These are phyloP conservation scores for Thelaira solivaga DNA, from an alignment of 2,888 invertebrate genomes.

Conservation along the genomic window DNA sequence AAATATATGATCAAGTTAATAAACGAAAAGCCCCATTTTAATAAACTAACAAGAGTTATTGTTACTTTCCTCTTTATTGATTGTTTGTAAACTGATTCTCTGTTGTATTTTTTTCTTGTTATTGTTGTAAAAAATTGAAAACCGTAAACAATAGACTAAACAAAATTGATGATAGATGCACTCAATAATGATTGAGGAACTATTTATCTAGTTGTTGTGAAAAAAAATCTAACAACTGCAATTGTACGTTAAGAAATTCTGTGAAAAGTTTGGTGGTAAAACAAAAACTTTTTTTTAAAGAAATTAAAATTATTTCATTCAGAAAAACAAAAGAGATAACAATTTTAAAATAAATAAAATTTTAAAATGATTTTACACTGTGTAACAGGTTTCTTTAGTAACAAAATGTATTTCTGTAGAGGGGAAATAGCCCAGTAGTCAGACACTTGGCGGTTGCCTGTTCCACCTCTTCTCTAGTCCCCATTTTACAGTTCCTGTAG, in stretches of 20 bases:
- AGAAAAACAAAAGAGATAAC: slow-evolving; percentile 8
- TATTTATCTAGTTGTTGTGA: not conserved
- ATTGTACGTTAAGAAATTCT: slow-evolving; percentile 35
- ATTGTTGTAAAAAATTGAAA: slow-evolving; percentile 18
- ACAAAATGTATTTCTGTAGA: too few relatives aligned
- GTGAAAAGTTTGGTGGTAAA: slow-evolving; percentile 5
- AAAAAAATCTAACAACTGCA: slow-evolving; percentile 14
- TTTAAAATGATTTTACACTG: too few relatives aligned
- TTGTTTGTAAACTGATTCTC: slow-evolving; percentile 45
- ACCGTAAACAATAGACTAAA: slow-evolving; percentile 46
- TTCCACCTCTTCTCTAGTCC: too few relatives aligned
- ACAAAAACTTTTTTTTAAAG: not conserved
- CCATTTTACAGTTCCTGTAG: too few relatives aligned
- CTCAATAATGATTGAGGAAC: slow-evolving; percentile 43
- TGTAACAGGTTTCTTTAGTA: too few relatives aligned
- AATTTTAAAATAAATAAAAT: not conserved
- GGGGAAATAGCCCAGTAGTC: too few relatives aligned
- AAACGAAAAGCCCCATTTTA: slow-evolving; percentile 13
- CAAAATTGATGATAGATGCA: slow-evolving; percentile 55
- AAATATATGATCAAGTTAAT: slow-evolving; percentile 27
- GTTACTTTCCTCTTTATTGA: slow-evolving; percentile 23
- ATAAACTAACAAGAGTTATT: slow-evolving; percentile 51
- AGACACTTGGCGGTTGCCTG: too few relatives aligned
- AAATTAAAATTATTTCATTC: slow-evolving; percentile 20
- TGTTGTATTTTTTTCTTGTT: not conserved